These are phyloP conservation scores for Capricornis sumatraensis DNA, from an alignment of 2,113 vertebrate genomes.

Conservation along the genomic window DNA sequence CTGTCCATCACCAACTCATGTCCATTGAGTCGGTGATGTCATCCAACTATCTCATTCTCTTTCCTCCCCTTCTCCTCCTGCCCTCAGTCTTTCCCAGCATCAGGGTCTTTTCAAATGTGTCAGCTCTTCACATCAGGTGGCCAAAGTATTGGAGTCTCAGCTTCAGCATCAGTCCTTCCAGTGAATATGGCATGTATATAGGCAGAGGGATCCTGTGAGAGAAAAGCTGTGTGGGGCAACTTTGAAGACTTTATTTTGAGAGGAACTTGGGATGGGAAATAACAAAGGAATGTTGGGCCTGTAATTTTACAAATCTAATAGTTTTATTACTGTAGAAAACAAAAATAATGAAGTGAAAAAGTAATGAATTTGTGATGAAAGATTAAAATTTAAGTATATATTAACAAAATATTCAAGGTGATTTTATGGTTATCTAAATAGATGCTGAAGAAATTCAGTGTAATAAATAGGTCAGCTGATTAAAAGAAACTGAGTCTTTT, in stretches of 20 bases:
- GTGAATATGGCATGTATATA: neutral
- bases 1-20: neutral
- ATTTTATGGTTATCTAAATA: neutral
- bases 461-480: neutral
- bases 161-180: neutral
- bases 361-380: neutral
- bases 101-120: neutral
- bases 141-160: neutral
- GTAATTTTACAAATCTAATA: neutral
- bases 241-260: neutral
- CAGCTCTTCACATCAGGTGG: neutral
- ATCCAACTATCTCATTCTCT: neutral
- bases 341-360: constrained; percentile 15
- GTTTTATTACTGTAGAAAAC: neutral
- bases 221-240: neutral
- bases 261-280: neutral
- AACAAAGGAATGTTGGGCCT: neutral
- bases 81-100: neutral
- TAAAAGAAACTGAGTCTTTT: neutral
- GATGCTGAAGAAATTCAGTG: constrained; percentile 4
- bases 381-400: neutral
- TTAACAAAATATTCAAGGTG: neutral
- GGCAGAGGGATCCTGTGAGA: neutral
- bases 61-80: neutral
- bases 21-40: fast-evolving